phyloP scores from a whole-genome alignment of 2,113 vertebrate genomes.

The Microcebus griseorufus region DNA sequence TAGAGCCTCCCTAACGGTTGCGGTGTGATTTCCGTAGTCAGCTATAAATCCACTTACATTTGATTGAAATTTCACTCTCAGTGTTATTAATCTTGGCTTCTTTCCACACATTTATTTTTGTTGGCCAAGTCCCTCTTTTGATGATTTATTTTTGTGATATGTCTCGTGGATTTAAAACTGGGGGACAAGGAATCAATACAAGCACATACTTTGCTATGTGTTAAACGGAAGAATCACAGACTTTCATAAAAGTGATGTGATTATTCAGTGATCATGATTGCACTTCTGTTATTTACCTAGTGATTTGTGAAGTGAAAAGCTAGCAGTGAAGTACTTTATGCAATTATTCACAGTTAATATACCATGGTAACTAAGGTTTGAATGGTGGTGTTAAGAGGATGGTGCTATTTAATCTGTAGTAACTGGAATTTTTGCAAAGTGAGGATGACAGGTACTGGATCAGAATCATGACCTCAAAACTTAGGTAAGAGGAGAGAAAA shows the following conservation, averaged over 20 bases:
- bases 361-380: background rate
- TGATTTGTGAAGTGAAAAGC: background rate
- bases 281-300: background rate
- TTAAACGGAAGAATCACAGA: background rate
- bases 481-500: background rate
- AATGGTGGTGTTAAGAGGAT: background rate
- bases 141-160: background rate
- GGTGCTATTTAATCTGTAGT: background rate
- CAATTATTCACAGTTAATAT: background rate
- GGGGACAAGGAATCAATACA: background rate
- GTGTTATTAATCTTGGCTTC: background rate
- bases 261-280: background rate
- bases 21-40: background rate
- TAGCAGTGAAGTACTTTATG: background rate
- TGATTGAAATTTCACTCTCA: background rate
- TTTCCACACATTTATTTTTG: background rate
- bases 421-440: background rate
- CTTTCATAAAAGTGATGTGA: background rate
- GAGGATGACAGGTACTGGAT: background rate
- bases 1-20: accelerated
- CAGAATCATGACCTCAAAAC: background rate
- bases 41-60: background rate
- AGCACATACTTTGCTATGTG: background rate
- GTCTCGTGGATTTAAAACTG: background rate
- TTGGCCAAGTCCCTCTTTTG: background rate